phyloP scores from a whole-genome alignment of 2,797 vertebrate genomes.

The Lacerta agilis region DNA sequence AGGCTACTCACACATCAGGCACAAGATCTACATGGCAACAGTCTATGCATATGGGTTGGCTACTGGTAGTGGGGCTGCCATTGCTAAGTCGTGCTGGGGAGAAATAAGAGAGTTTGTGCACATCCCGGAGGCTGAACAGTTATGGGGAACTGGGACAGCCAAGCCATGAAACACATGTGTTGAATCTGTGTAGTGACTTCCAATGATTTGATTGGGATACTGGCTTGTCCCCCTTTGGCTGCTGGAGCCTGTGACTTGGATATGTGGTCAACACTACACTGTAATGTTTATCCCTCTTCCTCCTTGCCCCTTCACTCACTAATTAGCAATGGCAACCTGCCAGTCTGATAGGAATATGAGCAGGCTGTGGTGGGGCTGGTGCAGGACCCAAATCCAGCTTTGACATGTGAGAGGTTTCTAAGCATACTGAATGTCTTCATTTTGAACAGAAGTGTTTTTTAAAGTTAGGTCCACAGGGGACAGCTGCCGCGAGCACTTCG shows the following conservation, averaged over 20 bases:
- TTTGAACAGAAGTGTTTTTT: neutral
- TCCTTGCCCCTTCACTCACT: neutral
- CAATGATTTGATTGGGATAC: neutral
- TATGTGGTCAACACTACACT: neutral
- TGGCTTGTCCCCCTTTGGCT: too few relatives aligned
- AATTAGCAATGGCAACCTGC: neutral
- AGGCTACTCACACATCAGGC: neutral
- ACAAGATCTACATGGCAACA: neutral
- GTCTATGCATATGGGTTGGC: neutral
- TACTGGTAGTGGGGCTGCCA: neutral
- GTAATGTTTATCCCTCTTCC: neutral
- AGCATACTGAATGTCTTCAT: neutral
- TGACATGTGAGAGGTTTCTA: neutral
- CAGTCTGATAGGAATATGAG: neutral
- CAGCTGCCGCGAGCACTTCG: too few relatives aligned
- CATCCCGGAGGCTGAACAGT: neutral
- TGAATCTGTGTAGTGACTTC: neutral
- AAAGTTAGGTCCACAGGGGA: neutral
- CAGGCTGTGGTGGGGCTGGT: neutral
- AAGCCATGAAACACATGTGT: neutral
- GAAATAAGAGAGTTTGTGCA: neutral
- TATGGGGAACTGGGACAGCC: neutral
- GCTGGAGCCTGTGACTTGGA: neutral
- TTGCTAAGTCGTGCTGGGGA: neutral
- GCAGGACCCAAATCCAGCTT: neutral